These are phyloP conservation scores for Bruchidius siliquastri DNA, from an alignment of 2,888 invertebrate genomes.

Conservation along the genomic window DNA sequence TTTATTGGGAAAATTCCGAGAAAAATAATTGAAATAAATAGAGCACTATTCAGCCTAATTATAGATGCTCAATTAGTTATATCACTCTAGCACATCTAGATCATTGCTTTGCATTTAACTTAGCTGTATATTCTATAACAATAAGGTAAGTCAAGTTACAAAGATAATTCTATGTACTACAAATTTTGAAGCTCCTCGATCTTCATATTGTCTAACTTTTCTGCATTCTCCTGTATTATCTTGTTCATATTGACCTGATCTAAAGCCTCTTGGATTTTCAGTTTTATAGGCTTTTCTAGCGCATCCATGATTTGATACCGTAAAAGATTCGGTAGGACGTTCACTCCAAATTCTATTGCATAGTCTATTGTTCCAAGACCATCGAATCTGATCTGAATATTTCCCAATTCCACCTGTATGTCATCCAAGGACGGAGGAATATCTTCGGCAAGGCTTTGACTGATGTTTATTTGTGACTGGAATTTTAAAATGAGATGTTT, in stretches of 20 bases:
- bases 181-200: background rate
- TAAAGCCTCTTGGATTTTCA: constrained; percentile 68
- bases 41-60: too few relatives aligned
- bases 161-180: background rate
- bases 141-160: background rate
- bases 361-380: constrained; percentile 87
- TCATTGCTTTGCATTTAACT: too few relatives aligned
- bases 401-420: constrained; percentile 64
- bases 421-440: constrained; percentile 67
- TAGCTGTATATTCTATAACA: too few relatives aligned
- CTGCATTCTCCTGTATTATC: constrained; percentile 64
- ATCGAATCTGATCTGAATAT: constrained; percentile 76
- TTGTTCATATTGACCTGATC: constrained; percentile 71
- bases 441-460: constrained; percentile 74
- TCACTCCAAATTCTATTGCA: constrained; percentile 72
- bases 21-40: too few relatives aligned
- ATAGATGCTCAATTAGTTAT: too few relatives aligned
- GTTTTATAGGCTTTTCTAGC: constrained; percentile 70
- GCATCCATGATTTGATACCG: constrained; percentile 86
- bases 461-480: constrained; percentile 58
- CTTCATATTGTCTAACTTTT: constrained; percentile 55
- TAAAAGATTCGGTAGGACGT: constrained; percentile 77
- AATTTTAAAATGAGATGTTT: too few relatives aligned
- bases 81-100: too few relatives aligned
- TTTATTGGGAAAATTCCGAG: too few relatives aligned